Evolutionary conservation across 1,140 invertebrate species (phyloP).

Genomic region (Aphaenogaster rudis): DNA sequence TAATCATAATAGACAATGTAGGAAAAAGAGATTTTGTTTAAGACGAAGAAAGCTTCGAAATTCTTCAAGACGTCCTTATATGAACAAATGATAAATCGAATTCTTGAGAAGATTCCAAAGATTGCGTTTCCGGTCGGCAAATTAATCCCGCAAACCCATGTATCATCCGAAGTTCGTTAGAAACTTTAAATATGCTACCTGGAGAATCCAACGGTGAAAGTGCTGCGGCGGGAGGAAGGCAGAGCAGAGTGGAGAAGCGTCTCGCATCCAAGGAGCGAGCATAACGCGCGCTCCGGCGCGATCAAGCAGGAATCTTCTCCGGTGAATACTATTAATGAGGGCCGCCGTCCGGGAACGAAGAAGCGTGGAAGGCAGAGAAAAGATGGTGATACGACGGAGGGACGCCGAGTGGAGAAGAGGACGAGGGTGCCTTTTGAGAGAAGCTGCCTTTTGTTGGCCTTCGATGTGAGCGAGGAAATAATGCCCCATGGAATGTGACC

Average conservation of each 20-base stretch:
- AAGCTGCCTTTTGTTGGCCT: constrained; percentile 83
- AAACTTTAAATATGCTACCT: constrained; percentile 77
- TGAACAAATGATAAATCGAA: constrained; percentile 11
- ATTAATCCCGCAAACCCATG: constrained; percentile 74
- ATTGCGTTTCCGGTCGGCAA: constrained; percentile 52
- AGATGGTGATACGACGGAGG: constrained; percentile 60
- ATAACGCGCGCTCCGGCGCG: constrained; percentile 74
- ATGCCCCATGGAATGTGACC: constrained; percentile 86
- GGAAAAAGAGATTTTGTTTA: neutral
- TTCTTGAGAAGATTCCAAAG: constrained; percentile 30
- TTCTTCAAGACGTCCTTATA: neutral
- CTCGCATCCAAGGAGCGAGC: constrained; percentile 56
- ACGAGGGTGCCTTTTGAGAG: constrained; percentile 80
- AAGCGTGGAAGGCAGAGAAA: constrained; percentile 72
- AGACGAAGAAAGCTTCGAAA: neutral
- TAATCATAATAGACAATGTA: neutral
- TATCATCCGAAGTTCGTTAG: constrained; percentile 79
- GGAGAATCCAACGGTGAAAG: constrained; percentile 57
- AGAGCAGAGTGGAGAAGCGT: constrained; percentile 49
- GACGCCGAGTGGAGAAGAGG: constrained; percentile 61
- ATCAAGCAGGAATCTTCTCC: constrained; percentile 81
- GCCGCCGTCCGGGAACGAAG: constrained; percentile 69
- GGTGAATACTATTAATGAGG: constrained; percentile 86
- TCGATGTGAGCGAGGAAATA: constrained; percentile 84
- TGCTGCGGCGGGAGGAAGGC: neutral